Evolutionary conservation across 1,140 invertebrate species (phyloP).

Genomic region (Prorops nasuta): DNA sequence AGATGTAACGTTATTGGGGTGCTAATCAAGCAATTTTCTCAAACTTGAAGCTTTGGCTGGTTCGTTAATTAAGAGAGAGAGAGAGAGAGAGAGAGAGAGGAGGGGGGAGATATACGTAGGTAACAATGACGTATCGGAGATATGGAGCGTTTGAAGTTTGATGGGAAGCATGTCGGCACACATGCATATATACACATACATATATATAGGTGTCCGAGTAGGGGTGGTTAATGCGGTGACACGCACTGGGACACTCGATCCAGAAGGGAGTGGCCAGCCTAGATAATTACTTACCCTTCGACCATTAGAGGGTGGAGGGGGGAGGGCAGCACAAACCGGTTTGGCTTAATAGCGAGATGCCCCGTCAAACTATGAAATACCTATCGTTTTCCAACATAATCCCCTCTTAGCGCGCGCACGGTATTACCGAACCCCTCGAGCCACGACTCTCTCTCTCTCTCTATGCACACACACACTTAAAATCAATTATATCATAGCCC

Average conservation of each 20-base stretch:
- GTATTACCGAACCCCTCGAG: too few relatives aligned
- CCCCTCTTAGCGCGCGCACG: slow-evolving; percentile 26
- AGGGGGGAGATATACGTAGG: slow-evolving; percentile 17
- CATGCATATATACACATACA: neutral
- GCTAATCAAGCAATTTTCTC: neutral
- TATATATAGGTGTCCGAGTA: slow-evolving; percentile 21
- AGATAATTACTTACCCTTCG: slow-evolving; percentile 50
- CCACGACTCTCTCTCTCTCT: too few relatives aligned
- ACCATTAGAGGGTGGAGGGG: neutral
- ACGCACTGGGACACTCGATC: slow-evolving; percentile 48
- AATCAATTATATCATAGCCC: too few relatives aligned
- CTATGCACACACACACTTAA: too few relatives aligned
- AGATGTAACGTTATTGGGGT: too few relatives aligned
- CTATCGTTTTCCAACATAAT: slow-evolving; percentile 39
- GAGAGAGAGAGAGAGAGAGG: slow-evolving; percentile 1
- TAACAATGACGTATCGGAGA: slow-evolving; percentile 40
- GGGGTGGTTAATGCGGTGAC: slow-evolving; percentile 44
- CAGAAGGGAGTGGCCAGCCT: slow-evolving; percentile 45
- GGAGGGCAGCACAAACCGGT: neutral
- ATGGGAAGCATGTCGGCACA: slow-evolving; percentile 37
- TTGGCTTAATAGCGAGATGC: slow-evolving; percentile 36
- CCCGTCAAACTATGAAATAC: slow-evolving; percentile 37
- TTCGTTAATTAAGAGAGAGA: neutral
- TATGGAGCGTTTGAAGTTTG: slow-evolving; percentile 46
- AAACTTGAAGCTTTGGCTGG: neutral